Evolutionary conservation across 2,797 vertebrate genomes (phyloP), one percentile per base, ranked within the genome.

Genomic region (Lindbergichthys nudifrons): DNA sequence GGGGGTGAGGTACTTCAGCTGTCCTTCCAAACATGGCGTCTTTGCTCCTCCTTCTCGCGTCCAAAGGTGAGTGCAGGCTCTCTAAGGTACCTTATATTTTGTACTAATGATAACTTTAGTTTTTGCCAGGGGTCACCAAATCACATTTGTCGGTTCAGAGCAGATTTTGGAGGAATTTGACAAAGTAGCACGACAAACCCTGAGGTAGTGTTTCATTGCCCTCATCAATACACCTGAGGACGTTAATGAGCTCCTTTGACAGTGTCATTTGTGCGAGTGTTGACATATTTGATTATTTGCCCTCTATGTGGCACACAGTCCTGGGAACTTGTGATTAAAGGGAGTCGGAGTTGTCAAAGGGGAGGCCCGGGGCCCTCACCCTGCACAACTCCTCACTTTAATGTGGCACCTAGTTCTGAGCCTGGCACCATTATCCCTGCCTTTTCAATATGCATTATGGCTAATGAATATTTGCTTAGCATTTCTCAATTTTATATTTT

Each of bases 41-140:
- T 99, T 99, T 80, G 97, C 97, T 53, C 98, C 98, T 30, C 96
- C 97, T 0, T 97, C 97, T 54, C 96, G 97, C 50, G 97, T 99
- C 16, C 97, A 98, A 82, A 97, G 97, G 98, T 99, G 77, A 93
- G 95, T 74, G 46, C 32, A 5, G 3, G 15, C 21, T 10, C 30
- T 52, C 65, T 32, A 48, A 48, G 14, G n/a, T 18, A 26, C 18
- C n/a, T n/a, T 60, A 2, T 42, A 41, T 13, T 54, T 65, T 50
- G 43, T 26, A 73, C 64, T 54, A 47, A 65, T 66, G 6, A 16
- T 3, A 2, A 14, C 16, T 14, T 39, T 52, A 6, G 1, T 30
- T 70, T 68, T 64, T 43, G 51, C 56, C 43, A n/a, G 0, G 32
- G 30, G 65, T 71, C 51, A 53, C 1, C 43, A 71, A 81, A 72